Percentiles rank a stretch among this genome's conserved stretches.
Conservation (phyloP, 2,113 vertebrate genomes). For the Nothobranchius furzeri region DNA sequence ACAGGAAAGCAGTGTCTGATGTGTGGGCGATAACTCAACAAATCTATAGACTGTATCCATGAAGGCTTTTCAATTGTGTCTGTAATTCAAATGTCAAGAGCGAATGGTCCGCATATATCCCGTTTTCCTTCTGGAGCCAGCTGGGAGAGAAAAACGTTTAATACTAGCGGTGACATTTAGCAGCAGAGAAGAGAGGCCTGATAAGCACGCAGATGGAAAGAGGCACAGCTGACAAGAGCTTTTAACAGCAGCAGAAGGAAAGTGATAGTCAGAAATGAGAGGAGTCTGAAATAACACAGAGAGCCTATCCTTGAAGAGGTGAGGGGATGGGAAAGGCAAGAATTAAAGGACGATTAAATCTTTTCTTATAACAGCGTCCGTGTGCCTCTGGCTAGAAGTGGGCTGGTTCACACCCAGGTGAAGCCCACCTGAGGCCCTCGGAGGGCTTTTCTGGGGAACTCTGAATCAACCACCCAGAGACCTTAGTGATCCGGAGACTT, state of each 20-base stretch:
- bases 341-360: no score
- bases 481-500: no score
- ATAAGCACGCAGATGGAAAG: conserved; percentile 45
- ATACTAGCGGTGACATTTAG: conserved; percentile 66
- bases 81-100: conserved; percentile 66
- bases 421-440: no score
- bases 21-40: conserved; percentile 12
- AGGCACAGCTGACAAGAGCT: conserved; percentile 43
- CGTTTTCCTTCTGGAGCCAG: conserved; percentile 36
- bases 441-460: no score
- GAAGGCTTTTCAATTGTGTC: conserved; percentile 40
- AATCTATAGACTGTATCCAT: conserved; percentile 35
- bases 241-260: conserved; percentile 23
- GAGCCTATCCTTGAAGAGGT: conserved; percentile 1
- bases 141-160: conserved; percentile 38
- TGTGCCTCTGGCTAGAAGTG: no score
- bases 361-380: no score
- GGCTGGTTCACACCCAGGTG: no score
- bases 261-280: conserved; percentile 14
- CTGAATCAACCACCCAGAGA: no score
- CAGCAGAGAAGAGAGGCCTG: conserved; percentile 32
- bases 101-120: conserved; percentile 56
- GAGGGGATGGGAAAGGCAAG: neutral
- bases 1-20: neutral
- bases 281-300: conserved; percentile 10